Percentiles rank a stretch among this genome's conserved stretches.
These are phyloP conservation scores for Coenonympha arcania DNA, from an alignment of 2,888 invertebrate species.

Conservation along the genomic window DNA sequence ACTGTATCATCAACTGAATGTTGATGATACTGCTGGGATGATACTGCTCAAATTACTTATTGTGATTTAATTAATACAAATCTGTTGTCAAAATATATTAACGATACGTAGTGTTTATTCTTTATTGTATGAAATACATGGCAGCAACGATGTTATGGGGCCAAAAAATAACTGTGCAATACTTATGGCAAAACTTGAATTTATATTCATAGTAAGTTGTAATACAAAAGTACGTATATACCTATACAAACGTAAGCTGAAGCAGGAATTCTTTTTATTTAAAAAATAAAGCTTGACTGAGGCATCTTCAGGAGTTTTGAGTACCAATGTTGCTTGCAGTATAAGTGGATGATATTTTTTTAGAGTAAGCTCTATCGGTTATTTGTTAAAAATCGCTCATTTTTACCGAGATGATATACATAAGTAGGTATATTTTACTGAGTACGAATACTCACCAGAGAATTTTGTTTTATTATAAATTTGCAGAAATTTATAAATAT, in stretches of 20 bases:
- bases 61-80: not conserved
- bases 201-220: not conserved
- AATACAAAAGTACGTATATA: constrained; percentile 4
- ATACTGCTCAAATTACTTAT: no score
- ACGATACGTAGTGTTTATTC: not conserved
- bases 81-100: not conserved
- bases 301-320: not conserved
- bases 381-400: no score
- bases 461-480: no score
- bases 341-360: no score
- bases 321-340: no score
- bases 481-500: no score
- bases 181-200: constrained; percentile 5
- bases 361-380: no score
- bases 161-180: constrained; percentile 17
- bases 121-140: not conserved
- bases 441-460: no score
- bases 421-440: no score
- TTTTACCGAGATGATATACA: no score
- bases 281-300: not conserved
- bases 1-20: no score
- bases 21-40: no score
- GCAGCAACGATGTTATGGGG: constrained; percentile 24
- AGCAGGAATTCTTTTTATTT: constrained; percentile 6
- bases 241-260: constrained; percentile 2